phyloP scores from a whole-genome alignment of 2,797 vertebrate species.

The Gymnocypris eckloni region DNA sequence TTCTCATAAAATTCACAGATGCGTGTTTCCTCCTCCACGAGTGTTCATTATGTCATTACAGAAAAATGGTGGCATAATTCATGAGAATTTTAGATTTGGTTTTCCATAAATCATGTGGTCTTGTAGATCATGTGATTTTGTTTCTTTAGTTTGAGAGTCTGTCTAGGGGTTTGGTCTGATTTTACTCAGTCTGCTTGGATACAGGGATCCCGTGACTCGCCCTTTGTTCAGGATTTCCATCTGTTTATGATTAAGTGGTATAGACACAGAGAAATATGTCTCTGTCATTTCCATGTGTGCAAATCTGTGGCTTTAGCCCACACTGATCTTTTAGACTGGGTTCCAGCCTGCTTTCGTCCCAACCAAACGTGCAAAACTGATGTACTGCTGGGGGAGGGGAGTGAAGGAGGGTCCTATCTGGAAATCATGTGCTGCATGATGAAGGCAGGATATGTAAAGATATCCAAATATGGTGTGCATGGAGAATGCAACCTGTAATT shows the following conservation, averaged over 20 bases:
- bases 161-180: background rate
- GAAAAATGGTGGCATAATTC: background rate
- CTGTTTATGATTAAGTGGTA: conserved; percentile 40
- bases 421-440: conserved; percentile 24
- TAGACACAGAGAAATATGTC: conserved; percentile 31
- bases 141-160: background rate
- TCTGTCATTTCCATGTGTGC: conserved; percentile 42
- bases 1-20: conserved; percentile 15
- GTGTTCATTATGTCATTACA: conserved; percentile 4
- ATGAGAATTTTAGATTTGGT: background rate
- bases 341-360: conserved; percentile 22
- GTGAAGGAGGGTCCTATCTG: conserved; percentile 20
- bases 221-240: conserved; percentile 44
- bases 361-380: conserved; percentile 14
- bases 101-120: conserved; percentile 24
- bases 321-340: conserved; percentile 2
- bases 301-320: background rate
- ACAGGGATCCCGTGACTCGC: background rate
- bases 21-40: background rate
- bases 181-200: background rate
- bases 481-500: background rate
- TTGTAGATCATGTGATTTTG: background rate
- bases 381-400: background rate
- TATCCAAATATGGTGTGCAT: conserved; percentile 30
- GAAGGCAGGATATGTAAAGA: background rate